Percentiles rank a stretch among this genome's conserved stretches.
These are phyloP conservation scores for Papilio gigon DNA, from an alignment of 2,888 invertebrate genomes.

Conservation along the genomic window DNA sequence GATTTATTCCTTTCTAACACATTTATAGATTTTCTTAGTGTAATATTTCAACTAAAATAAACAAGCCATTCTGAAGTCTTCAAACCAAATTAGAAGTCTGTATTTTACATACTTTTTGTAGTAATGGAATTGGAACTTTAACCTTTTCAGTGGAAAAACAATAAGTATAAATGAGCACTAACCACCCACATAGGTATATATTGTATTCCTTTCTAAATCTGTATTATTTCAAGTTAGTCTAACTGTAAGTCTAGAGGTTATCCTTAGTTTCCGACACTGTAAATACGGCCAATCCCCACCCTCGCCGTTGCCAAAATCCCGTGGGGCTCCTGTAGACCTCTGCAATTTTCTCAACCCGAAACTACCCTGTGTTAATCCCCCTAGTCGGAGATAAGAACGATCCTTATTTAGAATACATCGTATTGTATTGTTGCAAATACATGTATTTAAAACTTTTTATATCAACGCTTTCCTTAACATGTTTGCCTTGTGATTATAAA, in stretches of 20 bases:
- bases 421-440: neutral
- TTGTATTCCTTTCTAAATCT: neutral
- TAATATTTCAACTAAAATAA: too few species aligned
- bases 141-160: neutral
- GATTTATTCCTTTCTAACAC: too few species aligned
- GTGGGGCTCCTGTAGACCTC: slow-evolving; percentile 51
- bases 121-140: too few species aligned
- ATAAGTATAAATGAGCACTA: neutral
- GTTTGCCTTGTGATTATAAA: too few species aligned
- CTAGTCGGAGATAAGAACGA: slow-evolving; percentile 59
- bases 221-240: slow-evolving; percentile 8
- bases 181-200: neutral
- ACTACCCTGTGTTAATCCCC: slow-evolving; percentile 75
- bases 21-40: too few species aligned
- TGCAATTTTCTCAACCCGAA: slow-evolving; percentile 64
- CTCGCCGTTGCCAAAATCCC: slow-evolving; percentile 47
- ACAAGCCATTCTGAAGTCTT: too few species aligned
- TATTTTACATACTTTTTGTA: too few species aligned
- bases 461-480: too few species aligned
- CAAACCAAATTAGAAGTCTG: too few species aligned
- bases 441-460: neutral
- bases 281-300: slow-evolving; percentile 66
- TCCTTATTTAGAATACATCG: slow-evolving; percentile 56
- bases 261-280: slow-evolving; percentile 66
- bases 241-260: slow-evolving; percentile 51